These are phyloP conservation scores for Gryon sp. DNA, from an alignment of 1,140 invertebrate genomes.

Conservation along the genomic window DNA sequence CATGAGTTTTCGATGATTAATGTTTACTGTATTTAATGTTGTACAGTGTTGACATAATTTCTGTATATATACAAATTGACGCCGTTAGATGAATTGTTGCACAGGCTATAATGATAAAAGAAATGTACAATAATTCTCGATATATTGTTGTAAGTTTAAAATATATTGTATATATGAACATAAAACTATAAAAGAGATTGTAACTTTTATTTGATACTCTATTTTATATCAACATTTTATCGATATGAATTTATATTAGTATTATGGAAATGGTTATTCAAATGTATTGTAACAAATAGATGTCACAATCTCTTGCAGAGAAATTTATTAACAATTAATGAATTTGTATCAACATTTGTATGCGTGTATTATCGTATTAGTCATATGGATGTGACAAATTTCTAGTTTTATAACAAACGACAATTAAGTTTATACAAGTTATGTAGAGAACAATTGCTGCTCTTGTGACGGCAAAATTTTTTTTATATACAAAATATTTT, in stretches of 20 bases:
- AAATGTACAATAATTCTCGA: slow-evolving; percentile 23
- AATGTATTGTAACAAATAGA: slow-evolving; percentile 1
- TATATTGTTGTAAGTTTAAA: slow-evolving; percentile 19
- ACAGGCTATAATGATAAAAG: neutral
- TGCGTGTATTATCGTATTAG: slow-evolving; percentile 40
- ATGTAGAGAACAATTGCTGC: too few species aligned
- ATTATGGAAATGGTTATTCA: slow-evolving; percentile 3
- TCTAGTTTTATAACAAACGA: slow-evolving; percentile 20
- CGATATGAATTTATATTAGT: slow-evolving; percentile 18
- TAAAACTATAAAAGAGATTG: slow-evolving; percentile 1
- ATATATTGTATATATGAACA: slow-evolving; percentile 26
- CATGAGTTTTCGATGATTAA: slow-evolving; percentile 24
- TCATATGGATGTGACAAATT: slow-evolving; percentile 44
- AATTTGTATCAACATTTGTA: slow-evolving; percentile 5
- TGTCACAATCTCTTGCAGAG: neutral
- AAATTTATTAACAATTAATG: slow-evolving; percentile 3
- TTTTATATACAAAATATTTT: slow-evolving; percentile 9
- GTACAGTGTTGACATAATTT: slow-evolving; percentile 29
- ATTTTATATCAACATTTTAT: neutral
- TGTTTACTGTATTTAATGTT: slow-evolving; percentile 1
- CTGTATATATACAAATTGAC: slow-evolving; percentile 31
- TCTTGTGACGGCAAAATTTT: too few species aligned
- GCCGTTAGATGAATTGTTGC: slow-evolving; percentile 11
- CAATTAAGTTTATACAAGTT: too few species aligned
- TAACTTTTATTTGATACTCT: slow-evolving; percentile 22